Conservation (phyloP, 2,113 vertebrate genomes). For the Petromus typicus region DNA sequence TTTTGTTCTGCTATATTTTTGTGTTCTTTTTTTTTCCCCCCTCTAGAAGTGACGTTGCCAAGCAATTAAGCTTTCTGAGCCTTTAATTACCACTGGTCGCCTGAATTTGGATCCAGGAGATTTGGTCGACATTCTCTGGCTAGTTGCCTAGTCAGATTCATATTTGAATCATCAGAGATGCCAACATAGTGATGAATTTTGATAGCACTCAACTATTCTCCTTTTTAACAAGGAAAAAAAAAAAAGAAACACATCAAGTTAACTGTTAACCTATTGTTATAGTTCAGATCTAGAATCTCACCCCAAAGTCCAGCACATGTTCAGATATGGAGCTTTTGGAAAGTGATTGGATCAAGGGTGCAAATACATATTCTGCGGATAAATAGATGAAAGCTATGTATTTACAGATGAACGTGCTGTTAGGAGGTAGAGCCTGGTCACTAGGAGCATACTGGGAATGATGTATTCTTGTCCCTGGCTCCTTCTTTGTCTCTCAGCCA, state of each 20-base stretch:
- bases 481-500: not conserved
- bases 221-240: not conserved
- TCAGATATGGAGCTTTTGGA: not conserved
- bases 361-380: not conserved
- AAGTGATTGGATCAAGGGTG: not conserved
- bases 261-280: not conserved
- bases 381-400: not conserved
- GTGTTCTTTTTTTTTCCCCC: not conserved
- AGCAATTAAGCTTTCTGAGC: constrained; percentile 19
- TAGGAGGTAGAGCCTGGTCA: not conserved
- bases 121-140: constrained; percentile 28
- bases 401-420: not conserved
- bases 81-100: constrained; percentile 37
- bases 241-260: not conserved
- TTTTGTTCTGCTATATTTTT: constrained; percentile 30
- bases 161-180: constrained; percentile 31
- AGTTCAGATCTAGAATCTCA: not conserved
- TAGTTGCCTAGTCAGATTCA: constrained; percentile 28
- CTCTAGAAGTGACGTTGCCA: constrained; percentile 24
- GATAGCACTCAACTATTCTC: not conserved
- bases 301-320: not conserved
- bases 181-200: constrained; percentile 33
- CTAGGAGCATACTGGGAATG: not conserved
- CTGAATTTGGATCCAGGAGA: constrained; percentile 24
- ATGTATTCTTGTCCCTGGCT: not conserved